Evolutionary conservation across 2,888 invertebrate species (phyloP).

Genomic region (Drosophila vallismaia): DNA sequence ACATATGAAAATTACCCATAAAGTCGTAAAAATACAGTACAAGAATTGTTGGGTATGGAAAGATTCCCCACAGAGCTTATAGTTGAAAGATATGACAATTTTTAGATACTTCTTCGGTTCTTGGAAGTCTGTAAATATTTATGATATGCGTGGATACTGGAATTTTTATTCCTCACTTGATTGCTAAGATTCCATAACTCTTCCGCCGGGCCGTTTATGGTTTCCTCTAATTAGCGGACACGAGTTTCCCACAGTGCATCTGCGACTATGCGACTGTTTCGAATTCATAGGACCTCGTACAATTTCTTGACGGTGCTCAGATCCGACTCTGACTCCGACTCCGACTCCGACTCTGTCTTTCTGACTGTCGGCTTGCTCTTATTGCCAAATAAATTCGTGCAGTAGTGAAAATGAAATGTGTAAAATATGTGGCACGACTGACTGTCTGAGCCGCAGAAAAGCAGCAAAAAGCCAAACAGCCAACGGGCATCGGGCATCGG

Average conservation of each 20-base stretch:
- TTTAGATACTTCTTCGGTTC: background rate
- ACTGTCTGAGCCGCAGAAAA: constrained; percentile 43
- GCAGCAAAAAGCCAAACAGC: constrained; percentile 1
- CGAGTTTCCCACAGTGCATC: constrained; percentile 27
- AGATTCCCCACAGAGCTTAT: background rate
- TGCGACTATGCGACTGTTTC: constrained; percentile 32
- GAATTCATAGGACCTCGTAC: constrained; percentile 54
- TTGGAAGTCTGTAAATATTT: background rate
- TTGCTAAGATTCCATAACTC: constrained; percentile 1
- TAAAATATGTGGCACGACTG: constrained; percentile 73
- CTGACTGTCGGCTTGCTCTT: constrained; percentile 61
- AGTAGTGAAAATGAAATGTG: constrained; percentile 79
- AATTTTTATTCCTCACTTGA: background rate
- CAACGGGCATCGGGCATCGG: constrained; percentile 12
- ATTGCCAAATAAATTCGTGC: constrained; percentile 80
- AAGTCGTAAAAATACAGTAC: constrained; percentile 29
- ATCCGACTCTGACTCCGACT: constrained; percentile 8
- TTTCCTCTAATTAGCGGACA: background rate
- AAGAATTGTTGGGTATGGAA: background rate
- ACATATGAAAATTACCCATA: constrained; percentile 67
- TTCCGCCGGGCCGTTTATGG: background rate
- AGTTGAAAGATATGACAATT: background rate
- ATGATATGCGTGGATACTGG: background rate
- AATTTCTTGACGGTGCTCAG: constrained; percentile 61
- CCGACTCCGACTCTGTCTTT: background rate